phyloP scores from a whole-genome alignment of 2,113 vertebrate species.

The Entelurus aequoreus region DNA sequence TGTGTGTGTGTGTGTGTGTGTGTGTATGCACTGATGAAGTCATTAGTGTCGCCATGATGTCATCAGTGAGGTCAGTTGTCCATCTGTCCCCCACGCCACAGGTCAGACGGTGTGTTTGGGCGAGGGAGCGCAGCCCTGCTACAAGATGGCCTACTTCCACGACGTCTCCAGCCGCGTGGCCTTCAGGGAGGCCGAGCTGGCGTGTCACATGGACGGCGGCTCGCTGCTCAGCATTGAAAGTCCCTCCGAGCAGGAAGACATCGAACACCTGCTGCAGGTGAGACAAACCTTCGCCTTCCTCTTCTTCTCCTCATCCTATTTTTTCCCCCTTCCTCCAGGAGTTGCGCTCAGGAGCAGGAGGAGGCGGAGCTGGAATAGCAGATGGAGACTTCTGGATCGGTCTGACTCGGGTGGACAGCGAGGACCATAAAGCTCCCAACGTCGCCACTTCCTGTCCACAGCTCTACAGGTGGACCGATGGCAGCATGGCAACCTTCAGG shows the following conservation, averaged over 20 bases:
- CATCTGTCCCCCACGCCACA: constrained; percentile 44
- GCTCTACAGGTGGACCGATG: constrained; percentile 88
- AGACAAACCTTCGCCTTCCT: background rate
- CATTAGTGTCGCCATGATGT: background rate
- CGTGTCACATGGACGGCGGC: constrained; percentile 83
- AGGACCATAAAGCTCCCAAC: constrained; percentile 49
- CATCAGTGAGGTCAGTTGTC: background rate
- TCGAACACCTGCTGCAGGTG: constrained; percentile 76
- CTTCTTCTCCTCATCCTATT: background rate
- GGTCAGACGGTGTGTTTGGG: constrained; percentile 87
- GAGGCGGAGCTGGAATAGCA: constrained; percentile 54
- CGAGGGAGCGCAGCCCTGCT: constrained; percentile 76
- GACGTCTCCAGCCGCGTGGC: constrained; percentile 87
- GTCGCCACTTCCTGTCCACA: constrained; percentile 76
- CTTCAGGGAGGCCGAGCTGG: constrained; percentile 82
- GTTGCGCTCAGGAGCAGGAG: constrained; percentile 20
- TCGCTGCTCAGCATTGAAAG: constrained; percentile 83
- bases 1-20: constrained; percentile 27
- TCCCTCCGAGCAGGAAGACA: constrained; percentile 78
- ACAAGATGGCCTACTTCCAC: constrained; percentile 94
- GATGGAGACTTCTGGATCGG: constrained; percentile 99
- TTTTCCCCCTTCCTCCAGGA: constrained; percentile 18
- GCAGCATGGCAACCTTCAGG: constrained; percentile 82
- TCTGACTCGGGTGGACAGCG: constrained; percentile 77
- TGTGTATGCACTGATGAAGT: background rate